Base-by-base conservation (phyloP, 2,113 vertebrate species). In the Naja naja region DNA sequence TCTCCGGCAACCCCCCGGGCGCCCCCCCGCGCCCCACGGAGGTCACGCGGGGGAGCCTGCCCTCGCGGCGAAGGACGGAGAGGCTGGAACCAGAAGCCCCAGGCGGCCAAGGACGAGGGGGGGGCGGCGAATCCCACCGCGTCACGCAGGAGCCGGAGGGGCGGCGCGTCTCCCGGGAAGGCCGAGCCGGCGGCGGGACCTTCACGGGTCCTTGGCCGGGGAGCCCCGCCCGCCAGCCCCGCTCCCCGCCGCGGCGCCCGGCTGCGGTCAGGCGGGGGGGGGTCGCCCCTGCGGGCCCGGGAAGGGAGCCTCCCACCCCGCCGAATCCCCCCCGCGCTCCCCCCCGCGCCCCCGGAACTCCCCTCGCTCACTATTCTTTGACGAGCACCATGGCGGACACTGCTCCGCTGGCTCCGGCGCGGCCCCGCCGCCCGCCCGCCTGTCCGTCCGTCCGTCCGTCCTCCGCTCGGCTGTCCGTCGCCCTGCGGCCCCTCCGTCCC, bases 351-450 rank as follows among this genome's bases (percentile, higher is more conserved):
- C 88, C 91, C 52, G 60, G 87, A 69, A 88, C 93, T 74, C 93
- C 86, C 94, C 87, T 88, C 95, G 95, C 97, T 97, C 97, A 97
- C 97, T 97, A 97, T 95, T 97, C 97, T 95, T 97, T 97, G 95
- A 97, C 94, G 96, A 97, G 91, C 96, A 97, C 97, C 97, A 97
- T 97, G 95, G 96, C 95, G 93, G 92, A 53, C 52, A 14, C 90
- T 90, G 39, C 89, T 87, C 90, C 95, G 93, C 95, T 91, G 34
- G 64, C 64, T 92, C 96, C 85, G 92, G 91, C 87, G 92, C 93
- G 54, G 91, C 93, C 53, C 94, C 85, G 89, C 69, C 20, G 91
- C 91, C 88, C 87, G 87, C 91, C 87, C 34, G 43, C 10, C 85
- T 1, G 45, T 1, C n/a, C n/a, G n/a, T n/a, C n/a, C n/a, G n/a